Evolutionary conservation across 2,113 vertebrate genomes (phyloP).

Genomic region (Anarhynchus alexandrinus): DNA sequence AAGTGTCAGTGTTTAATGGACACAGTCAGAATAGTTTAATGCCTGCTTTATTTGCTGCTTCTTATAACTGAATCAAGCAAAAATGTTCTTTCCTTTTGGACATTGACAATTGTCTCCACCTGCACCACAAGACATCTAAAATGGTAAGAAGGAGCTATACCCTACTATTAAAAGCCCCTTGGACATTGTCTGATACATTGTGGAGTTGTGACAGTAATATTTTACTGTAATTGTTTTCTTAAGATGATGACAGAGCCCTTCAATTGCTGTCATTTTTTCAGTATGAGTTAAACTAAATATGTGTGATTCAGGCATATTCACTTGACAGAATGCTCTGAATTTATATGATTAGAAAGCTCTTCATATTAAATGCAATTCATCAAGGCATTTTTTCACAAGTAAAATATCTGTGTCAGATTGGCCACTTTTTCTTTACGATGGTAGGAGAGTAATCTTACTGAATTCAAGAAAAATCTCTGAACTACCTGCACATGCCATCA

Average conservation of each 20-base stretch:
- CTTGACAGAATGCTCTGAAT: background rate
- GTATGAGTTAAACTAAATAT: background rate
- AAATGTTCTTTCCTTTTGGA: background rate
- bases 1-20: background rate
- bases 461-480: background rate
- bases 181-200: background rate
- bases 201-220: background rate
- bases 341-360: background rate
- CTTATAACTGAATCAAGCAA: background rate
- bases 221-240: background rate
- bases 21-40: background rate
- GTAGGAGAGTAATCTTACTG: background rate
- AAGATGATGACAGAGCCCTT: background rate
- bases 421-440: background rate
- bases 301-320: background rate
- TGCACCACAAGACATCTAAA: background rate
- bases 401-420: background rate
- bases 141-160: background rate
- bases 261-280: background rate
- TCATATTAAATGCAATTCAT: slow-evolving; percentile 1
- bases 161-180: background rate
- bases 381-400: background rate
- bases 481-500: background rate
- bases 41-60: background rate
- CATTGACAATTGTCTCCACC: background rate